These are phyloP conservation scores for Hemicordylus capensis DNA, from an alignment of 2,113 vertebrate species.

Conservation along the genomic window DNA sequence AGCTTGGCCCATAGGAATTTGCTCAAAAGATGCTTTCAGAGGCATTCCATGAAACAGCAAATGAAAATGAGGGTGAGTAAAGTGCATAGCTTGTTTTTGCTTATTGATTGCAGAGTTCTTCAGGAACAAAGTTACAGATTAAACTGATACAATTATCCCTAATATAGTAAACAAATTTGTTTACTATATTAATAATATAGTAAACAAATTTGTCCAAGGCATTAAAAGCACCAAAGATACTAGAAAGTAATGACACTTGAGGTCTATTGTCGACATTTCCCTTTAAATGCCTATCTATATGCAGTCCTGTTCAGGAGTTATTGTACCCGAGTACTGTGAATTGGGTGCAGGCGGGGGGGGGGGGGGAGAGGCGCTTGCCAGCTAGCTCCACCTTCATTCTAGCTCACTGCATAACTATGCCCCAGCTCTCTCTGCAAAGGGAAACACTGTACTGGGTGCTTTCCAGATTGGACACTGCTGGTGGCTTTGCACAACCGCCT, in stretches of 20 bases:
- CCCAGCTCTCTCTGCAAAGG: no score
- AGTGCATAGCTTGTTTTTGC: neutral
- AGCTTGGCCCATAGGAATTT: no score
- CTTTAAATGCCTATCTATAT: neutral
- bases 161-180: neutral
- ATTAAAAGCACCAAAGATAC: neutral
- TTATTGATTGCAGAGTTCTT: neutral
- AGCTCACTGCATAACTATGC: no score
- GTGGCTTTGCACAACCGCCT: no score
- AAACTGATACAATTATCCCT: neutral
- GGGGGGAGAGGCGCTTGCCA: no score
- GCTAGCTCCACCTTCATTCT: no score
- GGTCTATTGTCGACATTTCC: neutral
- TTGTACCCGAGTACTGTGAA: neutral
- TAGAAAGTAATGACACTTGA: neutral
- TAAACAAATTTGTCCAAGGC: neutral
- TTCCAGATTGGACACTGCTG: no score
- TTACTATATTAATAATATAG: no score
- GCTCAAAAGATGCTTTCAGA: no score
- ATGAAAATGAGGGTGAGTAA: neutral
- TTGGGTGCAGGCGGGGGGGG: neutral
- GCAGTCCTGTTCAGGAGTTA: neutral
- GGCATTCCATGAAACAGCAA: conserved; percentile 24
- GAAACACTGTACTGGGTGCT: no score
- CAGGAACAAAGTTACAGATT: neutral